phyloP scores from a whole-genome alignment of 37 sponge, comb jelly and placozoan species.

The Oscarella lobularis region DNA sequence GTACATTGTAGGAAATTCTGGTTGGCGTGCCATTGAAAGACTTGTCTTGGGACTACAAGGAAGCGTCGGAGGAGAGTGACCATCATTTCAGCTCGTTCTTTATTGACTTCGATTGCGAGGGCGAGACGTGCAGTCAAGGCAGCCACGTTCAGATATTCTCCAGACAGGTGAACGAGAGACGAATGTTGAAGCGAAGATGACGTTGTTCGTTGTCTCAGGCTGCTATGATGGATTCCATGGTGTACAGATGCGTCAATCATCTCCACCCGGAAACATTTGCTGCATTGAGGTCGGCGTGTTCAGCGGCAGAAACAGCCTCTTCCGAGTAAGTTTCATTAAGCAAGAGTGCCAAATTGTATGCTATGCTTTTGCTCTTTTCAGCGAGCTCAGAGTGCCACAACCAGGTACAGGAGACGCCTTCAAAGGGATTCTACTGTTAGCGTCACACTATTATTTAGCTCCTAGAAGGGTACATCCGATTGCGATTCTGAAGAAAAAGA shows the following conservation, averaged over 20 bases:
- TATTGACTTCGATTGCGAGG: not conserved
- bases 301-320: too few relatives aligned
- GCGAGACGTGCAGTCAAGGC: not conserved
- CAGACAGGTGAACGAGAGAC: not conserved
- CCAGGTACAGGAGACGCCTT: too few relatives aligned
- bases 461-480: too few relatives aligned
- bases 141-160: not conserved
- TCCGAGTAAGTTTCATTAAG: too few relatives aligned
- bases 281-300: too few relatives aligned
- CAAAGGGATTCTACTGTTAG: too few relatives aligned
- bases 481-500: too few relatives aligned
- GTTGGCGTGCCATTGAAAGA: not conserved
- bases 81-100: not conserved
- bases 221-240: constrained; percentile 1
- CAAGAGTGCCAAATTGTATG: too few relatives aligned
- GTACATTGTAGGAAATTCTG: not conserved
- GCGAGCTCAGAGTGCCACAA: too few relatives aligned
- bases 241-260: constrained; percentile 2
- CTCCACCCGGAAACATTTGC: not conserved
- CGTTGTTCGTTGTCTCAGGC: not conserved
- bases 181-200: not conserved
- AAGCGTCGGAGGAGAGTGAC: not conserved
- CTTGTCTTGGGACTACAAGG: not conserved
- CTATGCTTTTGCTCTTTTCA: too few relatives aligned
- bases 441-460: too few relatives aligned